Conservation (phyloP, 2,888 invertebrate species). For the Macrophya annulata region DNA sequence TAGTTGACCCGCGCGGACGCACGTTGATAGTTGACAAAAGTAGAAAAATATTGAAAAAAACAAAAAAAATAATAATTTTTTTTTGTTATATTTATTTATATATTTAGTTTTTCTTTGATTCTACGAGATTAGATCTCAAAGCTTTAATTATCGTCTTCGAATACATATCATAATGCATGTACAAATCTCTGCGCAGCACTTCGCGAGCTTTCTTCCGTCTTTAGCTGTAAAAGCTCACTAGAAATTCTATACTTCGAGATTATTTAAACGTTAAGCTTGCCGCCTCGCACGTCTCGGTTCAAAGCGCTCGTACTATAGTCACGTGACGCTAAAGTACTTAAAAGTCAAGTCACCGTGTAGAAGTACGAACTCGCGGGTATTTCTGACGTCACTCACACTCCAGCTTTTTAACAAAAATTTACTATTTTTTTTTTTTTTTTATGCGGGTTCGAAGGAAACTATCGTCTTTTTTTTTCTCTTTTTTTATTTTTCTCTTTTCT, state of each 20-base stretch:
- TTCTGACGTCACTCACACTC: constrained; percentile 29
- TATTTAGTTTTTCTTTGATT: background rate
- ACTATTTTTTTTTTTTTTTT: background rate
- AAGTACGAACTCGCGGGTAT: constrained; percentile 24
- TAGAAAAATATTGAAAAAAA: background rate
- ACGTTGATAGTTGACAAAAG: background rate
- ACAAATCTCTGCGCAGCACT: background rate
- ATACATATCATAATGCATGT: background rate
- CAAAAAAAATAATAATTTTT: background rate
- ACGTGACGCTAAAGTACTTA: constrained; percentile 47
- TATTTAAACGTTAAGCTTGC: constrained; percentile 43
- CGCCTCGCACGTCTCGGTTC: constrained; percentile 46
- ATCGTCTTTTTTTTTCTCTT: constrained; percentile 4
- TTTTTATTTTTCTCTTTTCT: too few relatives aligned
- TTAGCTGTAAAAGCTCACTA: background rate
- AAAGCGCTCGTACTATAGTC: constrained; percentile 41
- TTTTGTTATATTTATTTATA: background rate
- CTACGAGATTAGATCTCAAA: background rate
- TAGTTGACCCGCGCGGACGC: background rate
- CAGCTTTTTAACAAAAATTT: constrained; percentile 20
- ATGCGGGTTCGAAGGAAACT: background rate
- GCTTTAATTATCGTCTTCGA: background rate
- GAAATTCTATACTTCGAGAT: constrained; percentile 38
- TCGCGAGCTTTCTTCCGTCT: background rate
- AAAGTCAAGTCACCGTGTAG: constrained; percentile 54